Base-by-base conservation (phyloP, 2,113 vertebrate genomes). In the Hystrix brachyura region DNA sequence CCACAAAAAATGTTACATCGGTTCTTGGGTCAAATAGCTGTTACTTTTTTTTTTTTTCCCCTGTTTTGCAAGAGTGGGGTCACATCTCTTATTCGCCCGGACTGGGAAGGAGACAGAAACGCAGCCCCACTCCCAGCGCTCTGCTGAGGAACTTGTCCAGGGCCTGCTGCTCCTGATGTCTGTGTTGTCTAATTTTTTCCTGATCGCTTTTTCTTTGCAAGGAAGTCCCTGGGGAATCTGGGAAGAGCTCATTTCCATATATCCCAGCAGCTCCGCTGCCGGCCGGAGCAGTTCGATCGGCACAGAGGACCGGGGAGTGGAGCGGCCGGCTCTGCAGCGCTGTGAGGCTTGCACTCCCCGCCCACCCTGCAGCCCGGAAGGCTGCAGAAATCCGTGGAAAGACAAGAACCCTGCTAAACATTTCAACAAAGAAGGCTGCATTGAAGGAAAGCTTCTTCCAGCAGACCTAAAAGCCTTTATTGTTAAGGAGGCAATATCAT, bases 221-320 rank as follows among this genome's bases (percentile, higher is more conserved):
- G 85, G 55, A 78, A 91, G 34, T 83, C 96, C 79, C 62, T 13
- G 48, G 88, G 86, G 96, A 60, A 32, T 64, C 51, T 51, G 55
- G 91, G 72, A 93, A 94, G 94, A 64, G 43, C 74, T 95, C 67
- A 90, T 95, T 96, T 96, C 94, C 85, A 59, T 87, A 5, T 23
- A 27, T n/a, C 88, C 81, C 4, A 60, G 62, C 46, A 43, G 5
- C 2, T 88, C 94, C 91, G 93, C 27, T 48, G 74, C 38, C 51
- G 32, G n/a, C 71, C 53, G 38, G 38, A 51, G 60, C 34, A 3
- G 55, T 53, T 97, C 5, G 0, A 27, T 76, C 46, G 38, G n/a
- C 74, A 46, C 12, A 21, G 74, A 10, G 53, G 38, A 38, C 38
- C 38, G 38, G 38, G 38, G 38, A 38, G 38, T 38, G 38, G 38